Conservation (phyloP, 2,113 vertebrate species). For the Oncorhynchus clarkii region DNA sequence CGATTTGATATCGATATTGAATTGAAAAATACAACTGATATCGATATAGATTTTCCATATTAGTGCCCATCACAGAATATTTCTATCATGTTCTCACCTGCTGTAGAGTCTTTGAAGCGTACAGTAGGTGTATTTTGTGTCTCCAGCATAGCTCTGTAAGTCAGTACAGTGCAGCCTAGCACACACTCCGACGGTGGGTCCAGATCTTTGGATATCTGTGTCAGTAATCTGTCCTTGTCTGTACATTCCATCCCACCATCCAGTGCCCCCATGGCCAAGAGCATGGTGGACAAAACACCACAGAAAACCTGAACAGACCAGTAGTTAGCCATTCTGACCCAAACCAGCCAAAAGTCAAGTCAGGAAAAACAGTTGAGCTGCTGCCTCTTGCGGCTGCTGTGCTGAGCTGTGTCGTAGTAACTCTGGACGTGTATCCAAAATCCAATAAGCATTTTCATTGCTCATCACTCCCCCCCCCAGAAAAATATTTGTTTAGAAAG, state of each 20-base stretch:
- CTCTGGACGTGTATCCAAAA: neutral
- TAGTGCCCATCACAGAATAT: neutral
- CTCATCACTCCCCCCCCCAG: neutral
- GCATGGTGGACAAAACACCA: slow-evolving; percentile 40
- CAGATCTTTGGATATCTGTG: slow-evolving; percentile 11
- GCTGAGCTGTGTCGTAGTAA: neutral
- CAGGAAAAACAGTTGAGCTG: neutral
- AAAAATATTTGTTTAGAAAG: neutral
- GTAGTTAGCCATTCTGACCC: slow-evolving; percentile 50
- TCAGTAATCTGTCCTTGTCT: slow-evolving; percentile 46
- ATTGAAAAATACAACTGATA: too few species aligned
- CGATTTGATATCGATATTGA: too few species aligned
- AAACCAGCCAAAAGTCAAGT: neutral
- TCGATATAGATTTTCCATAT: too few species aligned
- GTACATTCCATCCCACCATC: slow-evolving; percentile 44
- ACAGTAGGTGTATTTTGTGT: slow-evolving; percentile 58
- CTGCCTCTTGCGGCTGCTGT: neutral
- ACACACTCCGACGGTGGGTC: slow-evolving; percentile 56
- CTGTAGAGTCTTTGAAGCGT: slow-evolving; percentile 54
- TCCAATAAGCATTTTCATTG: neutral
- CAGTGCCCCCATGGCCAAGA: slow-evolving; percentile 30
- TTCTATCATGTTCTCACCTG: slow-evolving; percentile 55
- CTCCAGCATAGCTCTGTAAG: slow-evolving; percentile 51
- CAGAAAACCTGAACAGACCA: slow-evolving; percentile 42
- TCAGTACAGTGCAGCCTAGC: slow-evolving; percentile 63